Conservation (phyloP, 2,888 invertebrate genomes). For the Synergus gifuensis region DNA sequence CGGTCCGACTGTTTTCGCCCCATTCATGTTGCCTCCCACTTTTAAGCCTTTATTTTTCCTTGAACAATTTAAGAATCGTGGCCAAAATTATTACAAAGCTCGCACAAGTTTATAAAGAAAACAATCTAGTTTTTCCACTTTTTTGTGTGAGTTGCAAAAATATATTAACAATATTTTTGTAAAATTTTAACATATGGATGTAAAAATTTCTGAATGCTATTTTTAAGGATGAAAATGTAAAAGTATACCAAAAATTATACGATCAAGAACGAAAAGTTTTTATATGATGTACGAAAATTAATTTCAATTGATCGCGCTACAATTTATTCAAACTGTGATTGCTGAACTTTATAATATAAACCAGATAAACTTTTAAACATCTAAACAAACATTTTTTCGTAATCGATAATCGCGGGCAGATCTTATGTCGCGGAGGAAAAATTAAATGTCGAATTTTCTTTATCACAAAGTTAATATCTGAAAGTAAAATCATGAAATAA, state of each 20-base stretch:
- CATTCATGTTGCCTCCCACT: conserved; percentile 69
- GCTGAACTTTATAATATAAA: background rate
- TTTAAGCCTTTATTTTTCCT: conserved; percentile 41
- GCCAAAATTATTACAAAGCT: background rate
- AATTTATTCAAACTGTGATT: background rate
- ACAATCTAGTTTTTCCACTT: background rate
- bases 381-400: background rate
- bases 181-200: too few species aligned
- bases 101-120: background rate
- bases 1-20: conserved; percentile 68
- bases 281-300: too few species aligned
- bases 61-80: background rate
- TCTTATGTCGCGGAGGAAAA: background rate
- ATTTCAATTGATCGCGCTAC: too few species aligned
- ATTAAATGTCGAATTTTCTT: background rate
- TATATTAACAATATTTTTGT: background rate
- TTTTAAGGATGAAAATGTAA: too few species aligned
- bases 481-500: background rate
- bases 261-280: too few species aligned
- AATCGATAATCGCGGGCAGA: background rate
- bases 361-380: background rate
- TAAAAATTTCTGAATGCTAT: too few species aligned
- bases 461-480: background rate
- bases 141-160: background rate
- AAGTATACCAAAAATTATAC: too few species aligned